A percentile compares a stretch with the other conserved stretches of the same genome.
Evolutionary conservation across 2,888 invertebrate species (phyloP).

Genomic region (Silvanus unidentatus): DNA sequence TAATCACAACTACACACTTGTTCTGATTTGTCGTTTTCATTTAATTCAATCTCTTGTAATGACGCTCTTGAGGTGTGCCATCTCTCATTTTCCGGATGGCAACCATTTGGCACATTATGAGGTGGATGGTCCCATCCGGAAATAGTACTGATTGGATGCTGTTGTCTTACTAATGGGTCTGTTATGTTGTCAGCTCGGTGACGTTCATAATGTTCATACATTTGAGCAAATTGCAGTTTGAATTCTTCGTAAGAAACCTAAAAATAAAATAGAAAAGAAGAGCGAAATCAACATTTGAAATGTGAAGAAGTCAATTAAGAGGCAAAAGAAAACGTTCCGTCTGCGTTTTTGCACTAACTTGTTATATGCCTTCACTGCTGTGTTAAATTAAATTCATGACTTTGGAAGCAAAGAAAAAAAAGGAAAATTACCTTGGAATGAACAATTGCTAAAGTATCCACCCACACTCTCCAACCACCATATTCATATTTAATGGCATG

Average conservation of each 20-base stretch:
- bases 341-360: no score
- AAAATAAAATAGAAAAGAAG: slow-evolving; percentile 1
- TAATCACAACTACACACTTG: slow-evolving; percentile 46
- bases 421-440: slow-evolving; percentile 83
- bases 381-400: no score
- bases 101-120: slow-evolving; percentile 40
- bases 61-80: slow-evolving; percentile 34
- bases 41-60: slow-evolving; percentile 35
- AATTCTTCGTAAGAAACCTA: slow-evolving; percentile 98
- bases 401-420: no score
- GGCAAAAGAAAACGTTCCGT: no score
- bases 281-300: background rate
- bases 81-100: slow-evolving; percentile 35
- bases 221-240: slow-evolving; percentile 93
- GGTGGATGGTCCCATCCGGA: slow-evolving; percentile 84
- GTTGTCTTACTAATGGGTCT: slow-evolving; percentile 87
- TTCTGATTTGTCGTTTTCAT: slow-evolving; percentile 40
- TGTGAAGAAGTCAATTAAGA: no score
- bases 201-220: slow-evolving; percentile 94
- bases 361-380: no score
- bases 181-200: slow-evolving; percentile 92
- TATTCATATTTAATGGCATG: slow-evolving; percentile 99
- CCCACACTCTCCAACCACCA: slow-evolving; percentile 99
- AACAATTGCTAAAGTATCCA: slow-evolving; percentile 97
- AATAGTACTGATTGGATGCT: slow-evolving; percentile 91